Percentiles rank a stretch among this genome's conserved stretches.
Conservation (phyloP, 2,113 vertebrate genomes). For the Laterallus jamaicensis region DNA sequence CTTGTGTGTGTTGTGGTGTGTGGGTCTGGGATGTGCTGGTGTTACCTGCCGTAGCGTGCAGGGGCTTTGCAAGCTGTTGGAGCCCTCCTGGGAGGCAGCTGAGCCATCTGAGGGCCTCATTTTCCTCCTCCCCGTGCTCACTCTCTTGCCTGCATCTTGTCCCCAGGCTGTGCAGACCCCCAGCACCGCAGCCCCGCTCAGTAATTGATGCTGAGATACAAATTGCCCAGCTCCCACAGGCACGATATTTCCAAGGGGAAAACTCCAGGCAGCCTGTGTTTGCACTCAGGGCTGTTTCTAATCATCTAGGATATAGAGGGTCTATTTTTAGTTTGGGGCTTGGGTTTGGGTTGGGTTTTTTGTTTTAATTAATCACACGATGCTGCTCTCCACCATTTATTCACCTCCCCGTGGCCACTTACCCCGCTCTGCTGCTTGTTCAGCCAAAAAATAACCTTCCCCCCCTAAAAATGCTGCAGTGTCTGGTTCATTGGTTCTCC, state of each 20-base stretch:
- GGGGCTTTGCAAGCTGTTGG: neutral
- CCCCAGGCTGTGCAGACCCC: neutral
- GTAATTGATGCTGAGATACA: neutral
- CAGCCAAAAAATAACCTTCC: constrained; percentile 16
- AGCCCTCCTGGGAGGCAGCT: neutral
- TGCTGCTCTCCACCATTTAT: neutral
- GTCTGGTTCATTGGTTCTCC: neutral
- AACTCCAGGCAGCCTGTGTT: neutral
- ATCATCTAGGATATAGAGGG: neutral
- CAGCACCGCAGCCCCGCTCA: neutral
- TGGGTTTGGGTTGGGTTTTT: neutral
- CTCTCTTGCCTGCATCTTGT: fast-evolving
- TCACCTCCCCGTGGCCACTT: neutral
- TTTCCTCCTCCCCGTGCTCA: neutral
- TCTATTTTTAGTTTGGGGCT: constrained; percentile 18
- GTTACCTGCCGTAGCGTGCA: fast-evolving
- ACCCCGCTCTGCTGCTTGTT: constrained; percentile 17
- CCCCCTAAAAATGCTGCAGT: neutral
- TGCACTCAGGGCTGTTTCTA: constrained; percentile 25
- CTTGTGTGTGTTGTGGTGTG: fast-evolving
- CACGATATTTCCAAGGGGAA: neutral
- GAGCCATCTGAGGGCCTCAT: neutral
- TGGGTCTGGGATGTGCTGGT: neutral
- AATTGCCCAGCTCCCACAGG: constrained; percentile 10
- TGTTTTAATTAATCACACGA: neutral